Base-by-base conservation (phyloP, 1,140 invertebrate genomes). In the Globodera ellingtonae region DNA sequence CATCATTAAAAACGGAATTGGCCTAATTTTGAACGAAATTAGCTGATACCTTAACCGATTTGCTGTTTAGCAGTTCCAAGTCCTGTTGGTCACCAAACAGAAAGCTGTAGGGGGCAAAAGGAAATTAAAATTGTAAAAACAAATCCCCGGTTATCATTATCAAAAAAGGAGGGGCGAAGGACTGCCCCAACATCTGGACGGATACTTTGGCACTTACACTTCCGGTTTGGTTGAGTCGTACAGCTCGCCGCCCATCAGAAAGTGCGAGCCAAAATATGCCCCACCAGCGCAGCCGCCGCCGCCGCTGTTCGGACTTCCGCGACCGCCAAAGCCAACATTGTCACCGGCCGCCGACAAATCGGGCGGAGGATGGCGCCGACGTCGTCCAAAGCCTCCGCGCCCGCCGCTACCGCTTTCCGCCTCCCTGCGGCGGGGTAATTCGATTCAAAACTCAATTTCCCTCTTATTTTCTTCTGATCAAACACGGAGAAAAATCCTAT, bases 221-320 rank as follows among this genome's bases (percentile, higher is more conserved):
- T 85, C 84, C 24, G 81, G 84, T 71, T 85, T 86, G 13, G 79
- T 44, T 15, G 77, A 46, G n/a, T 85, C 84, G 66, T 86, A 86
- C 48, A 79, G 65, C 47, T 86, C 81, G 5, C 84, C 83, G 52
- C 83, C 84, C 84, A 85, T 85, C n/a, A 85, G 48, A 79, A 86
- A 85, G 44, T 85, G 84, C 3, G 83, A 73, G 9, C 84, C 82
- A 66, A 85, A 85, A 24, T 81, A 85, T 62, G 56, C 10, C 13
- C 56, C 56, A 5, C 7, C 50, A 52, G 7, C 10, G 56, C 10
- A 10, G 24, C 66, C 72, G 77, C 10, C 56, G 24, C 9, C 44
- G 10, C 18, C 78, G 5, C 56, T 35, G 59, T 44, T 59, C 67
- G 59, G 69, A 79, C 71, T 73, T 72, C 15, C 67, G 13, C 78